Evolutionary conservation across 2,797 vertebrate genomes (phyloP).

Genomic region (Sebastes hopkinsi): DNA sequence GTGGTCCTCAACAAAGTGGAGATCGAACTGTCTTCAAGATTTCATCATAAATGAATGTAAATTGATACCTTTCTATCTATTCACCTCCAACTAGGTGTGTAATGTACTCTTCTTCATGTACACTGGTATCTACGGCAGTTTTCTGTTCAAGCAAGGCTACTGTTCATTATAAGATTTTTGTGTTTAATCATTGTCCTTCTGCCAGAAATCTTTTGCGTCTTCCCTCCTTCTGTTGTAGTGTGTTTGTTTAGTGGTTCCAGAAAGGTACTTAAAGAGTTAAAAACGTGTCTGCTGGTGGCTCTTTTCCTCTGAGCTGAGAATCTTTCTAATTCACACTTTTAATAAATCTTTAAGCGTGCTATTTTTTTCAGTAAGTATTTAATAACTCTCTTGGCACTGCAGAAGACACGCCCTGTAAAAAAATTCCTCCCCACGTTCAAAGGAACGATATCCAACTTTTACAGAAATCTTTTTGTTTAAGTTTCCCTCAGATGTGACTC

Average conservation of each 20-base stretch:
- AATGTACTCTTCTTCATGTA: background rate
- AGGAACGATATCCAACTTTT: background rate
- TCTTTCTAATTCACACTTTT: background rate
- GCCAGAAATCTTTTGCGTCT: background rate
- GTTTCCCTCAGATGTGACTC: conserved; percentile 11
- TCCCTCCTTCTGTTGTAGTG: background rate
- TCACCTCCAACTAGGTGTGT: background rate
- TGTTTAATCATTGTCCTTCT: background rate
- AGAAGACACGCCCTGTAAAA: conserved; percentile 12
- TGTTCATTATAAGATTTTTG: background rate
- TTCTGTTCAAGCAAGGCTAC: background rate
- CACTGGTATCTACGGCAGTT: background rate
- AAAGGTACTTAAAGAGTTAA: background rate
- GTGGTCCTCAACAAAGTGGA: background rate
- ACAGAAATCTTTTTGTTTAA: conserved; percentile 2
- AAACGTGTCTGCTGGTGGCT: background rate
- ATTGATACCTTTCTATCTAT: background rate
- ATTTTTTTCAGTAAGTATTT: conserved; percentile 1
- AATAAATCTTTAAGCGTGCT: background rate
- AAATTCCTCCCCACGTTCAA: background rate
- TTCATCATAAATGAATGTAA: background rate
- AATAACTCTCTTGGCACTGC: background rate
- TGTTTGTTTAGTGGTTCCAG: background rate
- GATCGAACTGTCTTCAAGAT: background rate
- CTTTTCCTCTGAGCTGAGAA: background rate